These are phyloP conservation scores for Ditylenchus weischeri DNA, from an alignment of 2,888 invertebrate species.

Conservation along the genomic window DNA sequence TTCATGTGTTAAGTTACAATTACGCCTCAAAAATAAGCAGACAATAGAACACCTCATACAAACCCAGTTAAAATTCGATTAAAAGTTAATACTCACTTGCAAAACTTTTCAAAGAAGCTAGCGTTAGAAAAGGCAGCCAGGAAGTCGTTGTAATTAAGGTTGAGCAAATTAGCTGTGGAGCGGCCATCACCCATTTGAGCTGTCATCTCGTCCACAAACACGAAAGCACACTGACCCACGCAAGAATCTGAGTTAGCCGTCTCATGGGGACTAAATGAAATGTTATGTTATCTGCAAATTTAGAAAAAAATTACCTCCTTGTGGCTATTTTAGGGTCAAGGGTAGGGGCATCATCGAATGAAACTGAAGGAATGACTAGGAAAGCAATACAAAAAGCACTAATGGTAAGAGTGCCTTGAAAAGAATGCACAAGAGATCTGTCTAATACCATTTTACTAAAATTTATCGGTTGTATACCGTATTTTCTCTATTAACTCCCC, in stretches of 20 bases:
- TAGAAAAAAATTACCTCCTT: not conserved
- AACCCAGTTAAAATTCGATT: too few species aligned
- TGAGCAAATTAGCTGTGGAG: constrained; percentile 39
- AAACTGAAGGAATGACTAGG: not conserved
- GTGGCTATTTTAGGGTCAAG: constrained; percentile 1
- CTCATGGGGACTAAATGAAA: constrained; percentile 37
- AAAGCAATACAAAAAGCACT: not conserved
- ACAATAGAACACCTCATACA: too few species aligned
- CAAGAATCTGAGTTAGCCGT: constrained; percentile 50
- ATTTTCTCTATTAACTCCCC: too few species aligned
- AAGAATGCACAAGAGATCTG: too few species aligned
- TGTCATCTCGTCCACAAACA: constrained; percentile 49
- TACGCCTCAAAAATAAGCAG: too few species aligned
- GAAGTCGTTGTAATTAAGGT: constrained; percentile 56
- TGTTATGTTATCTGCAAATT: not conserved
- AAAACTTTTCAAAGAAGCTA: constrained; percentile 54
- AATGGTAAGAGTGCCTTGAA: not conserved
- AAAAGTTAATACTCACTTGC: constrained; percentile 37
- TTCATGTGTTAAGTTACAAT: too few species aligned
- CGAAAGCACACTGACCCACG: constrained; percentile 54
- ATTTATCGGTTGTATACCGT: too few species aligned
- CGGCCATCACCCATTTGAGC: constrained; percentile 45
- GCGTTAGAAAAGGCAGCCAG: constrained; percentile 51
- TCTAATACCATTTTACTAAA: too few species aligned
- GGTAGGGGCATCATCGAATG: constrained; percentile 5